Evolutionary conservation across 2,797 vertebrate species (phyloP), one percentile per base, ranked within the genome.

Genomic region (Eremophila alpestris): DNA sequence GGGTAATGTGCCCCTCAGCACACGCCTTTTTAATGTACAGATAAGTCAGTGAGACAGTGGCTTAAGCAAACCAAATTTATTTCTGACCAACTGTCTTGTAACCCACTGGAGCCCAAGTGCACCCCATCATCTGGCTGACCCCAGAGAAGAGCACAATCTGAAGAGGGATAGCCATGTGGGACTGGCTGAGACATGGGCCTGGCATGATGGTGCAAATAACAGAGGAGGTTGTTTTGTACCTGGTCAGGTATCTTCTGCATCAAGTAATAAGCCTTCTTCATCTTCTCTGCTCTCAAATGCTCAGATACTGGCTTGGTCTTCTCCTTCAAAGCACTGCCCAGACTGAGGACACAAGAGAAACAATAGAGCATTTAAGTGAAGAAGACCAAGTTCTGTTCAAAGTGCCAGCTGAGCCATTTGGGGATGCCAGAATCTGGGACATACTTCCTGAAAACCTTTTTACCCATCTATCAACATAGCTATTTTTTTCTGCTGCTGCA

Each of bases 211-310:
- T 2, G 0, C 21, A 55, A 91, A 11, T 59, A 69, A 48, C 40
- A 38, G 52, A 87, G 43, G n/a, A 88, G 43, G 51, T 49, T 38
- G 43, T 73, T 63, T 81, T 87, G n/a, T 98, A 99, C 99, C 98
- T 98, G 98, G 81, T 99, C 98, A 27, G 98, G 97, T 51, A 96
- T 96, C 87, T 98, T 98, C 88, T 98, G 98, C 6, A 98, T 98
- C 89, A 99, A 94, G 91, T 98, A 99, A 97, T 98, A 99, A 10
- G 98, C 98, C 76, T 98, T 98, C 97, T 99, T 99, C 92, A 99
- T 97, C 95, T 98, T 99, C 97, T 99, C 99, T 70, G 99, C 98
- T 74, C 96, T 93, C 24, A 98, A 97, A 90, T 98, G 82, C 24
- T 99, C 98, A 11, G 97, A 54, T 46, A 91, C 34, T 65, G 94